Evolutionary conservation across 2,888 invertebrate genomes (phyloP).

Genomic region (Synanthedon tipuliformis): DNA sequence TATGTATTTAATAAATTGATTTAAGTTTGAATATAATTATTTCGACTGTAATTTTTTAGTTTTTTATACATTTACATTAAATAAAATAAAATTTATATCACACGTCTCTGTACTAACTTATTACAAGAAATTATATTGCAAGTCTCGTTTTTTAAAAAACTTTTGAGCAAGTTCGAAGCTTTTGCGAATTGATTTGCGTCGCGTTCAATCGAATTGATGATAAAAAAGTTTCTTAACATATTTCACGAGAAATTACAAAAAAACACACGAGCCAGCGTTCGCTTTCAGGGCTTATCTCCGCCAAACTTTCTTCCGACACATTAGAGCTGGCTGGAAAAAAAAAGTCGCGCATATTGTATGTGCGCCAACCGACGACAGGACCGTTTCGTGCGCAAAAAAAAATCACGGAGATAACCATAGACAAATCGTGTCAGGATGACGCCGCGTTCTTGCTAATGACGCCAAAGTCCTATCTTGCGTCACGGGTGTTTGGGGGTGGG

Average conservation of each 20-base stretch:
- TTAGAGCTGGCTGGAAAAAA: constrained; percentile 41
- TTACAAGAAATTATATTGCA: too few relatives aligned
- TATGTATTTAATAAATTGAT: too few relatives aligned
- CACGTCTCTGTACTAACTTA: too few relatives aligned
- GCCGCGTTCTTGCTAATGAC: constrained; percentile 56
- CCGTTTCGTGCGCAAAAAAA: constrained; percentile 41
- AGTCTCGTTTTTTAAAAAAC: too few relatives aligned
- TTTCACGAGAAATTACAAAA: constrained; percentile 17
- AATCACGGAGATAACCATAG: constrained; percentile 58
- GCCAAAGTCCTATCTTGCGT: constrained; percentile 53
- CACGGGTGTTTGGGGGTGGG: constrained; percentile 27
- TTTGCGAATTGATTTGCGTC: neutral
- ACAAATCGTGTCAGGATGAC: constrained; percentile 64
- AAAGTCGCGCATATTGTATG: constrained; percentile 57
- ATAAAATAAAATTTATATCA: too few relatives aligned
- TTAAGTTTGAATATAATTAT: too few relatives aligned
- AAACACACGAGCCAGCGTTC: constrained; percentile 32
- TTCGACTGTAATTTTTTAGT: too few relatives aligned
- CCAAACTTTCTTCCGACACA: constrained; percentile 57
- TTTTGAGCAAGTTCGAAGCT: too few relatives aligned
- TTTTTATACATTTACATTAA: too few relatives aligned
- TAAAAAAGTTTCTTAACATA: neutral
- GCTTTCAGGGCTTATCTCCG: constrained; percentile 54
- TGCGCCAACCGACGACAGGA: constrained; percentile 32
- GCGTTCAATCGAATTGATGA: too few relatives aligned